These are phyloP conservation scores for Tenrec ecaudatus DNA, from an alignment of 2,113 vertebrate species.

Conservation along the genomic window DNA sequence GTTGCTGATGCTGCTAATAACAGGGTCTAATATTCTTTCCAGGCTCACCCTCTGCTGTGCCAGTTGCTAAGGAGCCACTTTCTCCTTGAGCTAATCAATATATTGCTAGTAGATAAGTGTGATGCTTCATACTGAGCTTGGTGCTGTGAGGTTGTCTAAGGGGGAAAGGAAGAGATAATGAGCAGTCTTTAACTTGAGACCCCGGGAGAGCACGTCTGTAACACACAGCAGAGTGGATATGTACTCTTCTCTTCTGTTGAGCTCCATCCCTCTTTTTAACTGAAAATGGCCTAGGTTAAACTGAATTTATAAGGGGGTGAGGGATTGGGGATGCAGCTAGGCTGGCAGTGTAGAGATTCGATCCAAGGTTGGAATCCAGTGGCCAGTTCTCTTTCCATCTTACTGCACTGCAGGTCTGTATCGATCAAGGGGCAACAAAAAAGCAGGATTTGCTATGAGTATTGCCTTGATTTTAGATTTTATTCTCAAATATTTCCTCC, in stretches of 20 bases:
- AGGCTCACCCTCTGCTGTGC: neutral
- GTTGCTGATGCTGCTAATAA: neutral
- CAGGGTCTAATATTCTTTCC: neutral
- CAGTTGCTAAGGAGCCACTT: neutral
- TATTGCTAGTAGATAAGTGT: neutral
- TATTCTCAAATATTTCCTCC: conserved; percentile 76
- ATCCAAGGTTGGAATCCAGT: neutral
- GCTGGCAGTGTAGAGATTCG: neutral
- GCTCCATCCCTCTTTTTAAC: neutral
- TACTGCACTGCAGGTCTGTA: neutral
- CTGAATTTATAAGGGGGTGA: neutral
- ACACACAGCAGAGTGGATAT: rapidly evolving
- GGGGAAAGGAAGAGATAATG: neutral
- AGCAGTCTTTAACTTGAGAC: neutral
- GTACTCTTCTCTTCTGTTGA: too few species aligned
- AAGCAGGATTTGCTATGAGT: neutral
- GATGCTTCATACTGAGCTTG: neutral
- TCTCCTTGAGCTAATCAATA: too few species aligned
- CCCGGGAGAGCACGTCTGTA: neutral
- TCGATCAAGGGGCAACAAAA: conserved; percentile 67
- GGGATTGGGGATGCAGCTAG: too few species aligned
- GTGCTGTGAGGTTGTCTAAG: rapidly evolving
- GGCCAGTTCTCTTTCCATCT: neutral
- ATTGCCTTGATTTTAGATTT: conserved; percentile 73
- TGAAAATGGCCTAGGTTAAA: neutral